phyloP scores from a whole-genome alignment of 2,888 invertebrate genomes.

The Eristalis pertinax region DNA sequence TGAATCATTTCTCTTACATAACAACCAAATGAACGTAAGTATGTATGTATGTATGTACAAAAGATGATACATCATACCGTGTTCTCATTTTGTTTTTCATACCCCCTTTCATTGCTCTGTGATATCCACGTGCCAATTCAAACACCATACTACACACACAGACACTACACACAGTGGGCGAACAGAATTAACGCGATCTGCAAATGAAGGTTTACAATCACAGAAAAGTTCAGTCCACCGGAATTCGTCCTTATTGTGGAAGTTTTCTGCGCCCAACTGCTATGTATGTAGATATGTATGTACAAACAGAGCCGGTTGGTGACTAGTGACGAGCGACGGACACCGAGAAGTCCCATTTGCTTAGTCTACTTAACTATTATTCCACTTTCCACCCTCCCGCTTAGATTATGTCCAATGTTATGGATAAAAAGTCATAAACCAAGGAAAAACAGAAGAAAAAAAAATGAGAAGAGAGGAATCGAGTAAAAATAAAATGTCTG shows the following conservation, averaged over 20 bases:
- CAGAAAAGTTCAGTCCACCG: conserved; percentile 19
- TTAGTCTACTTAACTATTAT: conserved; percentile 36
- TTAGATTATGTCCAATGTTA: conserved; percentile 32
- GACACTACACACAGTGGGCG: background rate
- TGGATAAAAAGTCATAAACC: conserved; percentile 47
- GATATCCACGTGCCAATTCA: background rate
- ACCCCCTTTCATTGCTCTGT: background rate
- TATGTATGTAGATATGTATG: too few relatives aligned
- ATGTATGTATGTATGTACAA: background rate
- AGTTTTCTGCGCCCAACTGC: conserved; percentile 14
- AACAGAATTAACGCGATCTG: background rate
- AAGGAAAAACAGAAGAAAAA: background rate
- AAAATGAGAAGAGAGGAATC: conserved; percentile 8
- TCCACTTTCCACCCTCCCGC: conserved; percentile 16
- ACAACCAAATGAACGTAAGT: background rate
- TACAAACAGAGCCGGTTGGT: background rate
- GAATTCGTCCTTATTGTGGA: conserved; percentile 31
- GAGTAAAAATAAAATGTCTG: conserved; percentile 50
- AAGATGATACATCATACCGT: background rate
- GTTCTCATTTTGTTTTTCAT: background rate
- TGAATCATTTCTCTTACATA: background rate
- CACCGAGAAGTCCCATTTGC: conserved; percentile 1
- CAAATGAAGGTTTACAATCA: background rate
- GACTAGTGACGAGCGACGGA: background rate
- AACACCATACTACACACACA: background rate